These are phyloP conservation scores for Philaethria dido DNA, from an alignment of 2,888 invertebrate species.

Conservation along the genomic window DNA sequence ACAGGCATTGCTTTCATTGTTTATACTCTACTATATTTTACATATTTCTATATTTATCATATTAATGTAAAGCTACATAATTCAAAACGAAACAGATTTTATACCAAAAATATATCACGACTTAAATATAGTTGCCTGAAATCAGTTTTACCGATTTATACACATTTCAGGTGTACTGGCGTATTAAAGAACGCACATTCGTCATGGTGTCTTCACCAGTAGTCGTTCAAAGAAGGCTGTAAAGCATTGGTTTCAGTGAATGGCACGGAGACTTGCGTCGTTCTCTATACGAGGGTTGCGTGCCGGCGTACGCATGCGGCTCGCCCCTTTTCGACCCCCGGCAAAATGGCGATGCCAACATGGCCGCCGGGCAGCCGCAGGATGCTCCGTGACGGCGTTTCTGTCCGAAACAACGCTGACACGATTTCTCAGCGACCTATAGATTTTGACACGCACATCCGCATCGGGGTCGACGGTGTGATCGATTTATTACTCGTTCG, in stretches of 20 bases:
- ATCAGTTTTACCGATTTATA: constrained; percentile 73
- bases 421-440: constrained; percentile 68
- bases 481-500: constrained; percentile 67
- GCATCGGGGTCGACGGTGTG: constrained; percentile 60
- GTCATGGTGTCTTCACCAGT: constrained; percentile 56
- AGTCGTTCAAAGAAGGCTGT: constrained; percentile 57
- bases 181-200: constrained; percentile 73
- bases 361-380: constrained; percentile 83
- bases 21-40: not conserved
- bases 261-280: constrained; percentile 65
- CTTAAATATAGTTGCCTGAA: constrained; percentile 64
- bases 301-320: constrained; percentile 82
- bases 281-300: constrained; percentile 69
- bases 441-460: constrained; percentile 70
- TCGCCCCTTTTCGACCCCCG: constrained; percentile 75
- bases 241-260: constrained; percentile 59
- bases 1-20: not conserved
- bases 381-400: constrained; percentile 76
- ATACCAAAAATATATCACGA: constrained; percentile 10
- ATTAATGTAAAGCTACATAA: too few species aligned
- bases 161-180: constrained; percentile 71
- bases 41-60: not conserved
- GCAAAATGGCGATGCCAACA: constrained; percentile 84
- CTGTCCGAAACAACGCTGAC: constrained; percentile 74
- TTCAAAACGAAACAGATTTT: not conserved